Evolutionary conservation across 2,113 vertebrate species (phyloP).

Genomic region (Origma solitaria): DNA sequence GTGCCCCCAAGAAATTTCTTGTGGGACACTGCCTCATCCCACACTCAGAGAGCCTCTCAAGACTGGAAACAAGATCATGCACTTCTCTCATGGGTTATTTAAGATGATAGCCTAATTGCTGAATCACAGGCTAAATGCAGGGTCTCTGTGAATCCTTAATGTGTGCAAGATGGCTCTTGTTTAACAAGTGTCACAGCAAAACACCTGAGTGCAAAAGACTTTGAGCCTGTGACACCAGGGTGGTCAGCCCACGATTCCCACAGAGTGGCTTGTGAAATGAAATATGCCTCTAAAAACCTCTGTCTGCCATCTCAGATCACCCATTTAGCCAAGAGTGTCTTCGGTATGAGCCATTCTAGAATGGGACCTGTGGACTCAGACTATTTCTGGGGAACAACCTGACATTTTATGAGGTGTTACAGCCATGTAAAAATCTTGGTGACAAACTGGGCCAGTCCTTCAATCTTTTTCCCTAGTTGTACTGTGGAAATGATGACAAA

Average conservation of each 20-base stretch:
- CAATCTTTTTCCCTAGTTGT: background rate
- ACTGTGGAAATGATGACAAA: background rate
- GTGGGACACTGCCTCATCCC: conserved; percentile 64
- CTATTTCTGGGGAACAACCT: background rate
- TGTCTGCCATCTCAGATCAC: background rate
- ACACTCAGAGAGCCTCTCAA: background rate
- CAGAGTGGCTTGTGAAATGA: background rate
- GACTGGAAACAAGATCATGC: background rate
- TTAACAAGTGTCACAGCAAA: background rate
- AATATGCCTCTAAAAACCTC: background rate
- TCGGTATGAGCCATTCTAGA: background rate
- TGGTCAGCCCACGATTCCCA: background rate
- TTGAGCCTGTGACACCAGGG: background rate
- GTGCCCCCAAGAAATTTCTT: conserved; percentile 65
- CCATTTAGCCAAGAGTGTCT: background rate
- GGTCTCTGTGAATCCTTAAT: background rate
- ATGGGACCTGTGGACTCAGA: background rate
- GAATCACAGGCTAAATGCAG: background rate
- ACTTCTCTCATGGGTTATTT: background rate
- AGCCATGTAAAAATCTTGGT: background rate
- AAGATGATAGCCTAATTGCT: background rate
- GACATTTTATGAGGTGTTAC: background rate
- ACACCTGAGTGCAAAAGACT: background rate
- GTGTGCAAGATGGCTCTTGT: background rate
- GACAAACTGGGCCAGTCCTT: background rate